Evolutionary conservation across 2,113 vertebrate genomes (phyloP).

Genomic region (Rhinoptilus africanus): DNA sequence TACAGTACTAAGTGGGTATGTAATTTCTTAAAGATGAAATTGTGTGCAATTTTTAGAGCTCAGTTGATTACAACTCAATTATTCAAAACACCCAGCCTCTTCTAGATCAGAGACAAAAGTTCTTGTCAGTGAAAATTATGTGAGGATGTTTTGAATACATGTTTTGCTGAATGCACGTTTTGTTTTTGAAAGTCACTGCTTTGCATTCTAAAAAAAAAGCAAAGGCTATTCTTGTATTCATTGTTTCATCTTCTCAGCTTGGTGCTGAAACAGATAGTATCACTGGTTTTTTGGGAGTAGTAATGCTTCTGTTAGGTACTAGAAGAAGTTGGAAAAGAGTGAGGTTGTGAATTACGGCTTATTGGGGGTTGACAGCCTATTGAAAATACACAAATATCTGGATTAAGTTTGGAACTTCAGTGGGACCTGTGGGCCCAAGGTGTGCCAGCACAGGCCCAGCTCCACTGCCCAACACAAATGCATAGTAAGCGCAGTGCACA

Average conservation of each 20-base stretch:
- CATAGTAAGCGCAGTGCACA: neutral
- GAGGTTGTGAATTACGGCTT: neutral
- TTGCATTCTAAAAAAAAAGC: neutral
- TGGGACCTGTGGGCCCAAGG: neutral
- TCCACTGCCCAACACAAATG: neutral
- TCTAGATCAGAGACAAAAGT: neutral
- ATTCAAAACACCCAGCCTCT: neutral
- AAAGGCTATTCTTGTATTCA: neutral
- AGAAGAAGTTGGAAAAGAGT: neutral
- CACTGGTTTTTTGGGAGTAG: neutral
- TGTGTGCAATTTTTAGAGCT: neutral
- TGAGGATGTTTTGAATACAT: neutral
- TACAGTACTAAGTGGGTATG: constrained; percentile 95
- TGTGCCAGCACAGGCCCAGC: neutral
- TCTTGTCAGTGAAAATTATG: neutral
- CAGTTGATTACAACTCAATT: neutral
- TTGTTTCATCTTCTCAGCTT: neutral
- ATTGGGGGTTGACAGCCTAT: neutral
- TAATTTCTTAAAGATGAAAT: neutral
- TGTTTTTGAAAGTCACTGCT: neutral
- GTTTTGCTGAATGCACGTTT: neutral
- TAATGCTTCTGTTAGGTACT: neutral
- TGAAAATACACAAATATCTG: neutral
- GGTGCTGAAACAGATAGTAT: neutral
- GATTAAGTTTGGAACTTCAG: neutral